phyloP scores from a whole-genome alignment of 2,797 vertebrate genomes.

The Acanthurus leucopareius region DNA sequence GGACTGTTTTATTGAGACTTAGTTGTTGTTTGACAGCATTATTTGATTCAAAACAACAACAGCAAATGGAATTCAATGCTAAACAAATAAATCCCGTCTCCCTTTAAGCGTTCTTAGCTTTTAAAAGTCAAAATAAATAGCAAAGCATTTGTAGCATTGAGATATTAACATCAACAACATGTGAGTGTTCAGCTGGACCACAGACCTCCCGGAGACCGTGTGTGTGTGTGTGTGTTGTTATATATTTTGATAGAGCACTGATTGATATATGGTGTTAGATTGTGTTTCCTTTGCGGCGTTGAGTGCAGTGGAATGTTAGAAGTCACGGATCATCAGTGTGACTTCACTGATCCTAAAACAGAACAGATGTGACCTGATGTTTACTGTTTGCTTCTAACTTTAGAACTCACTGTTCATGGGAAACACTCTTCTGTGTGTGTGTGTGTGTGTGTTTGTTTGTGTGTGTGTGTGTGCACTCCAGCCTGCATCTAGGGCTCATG shows the following conservation, averaged over 20 bases:
- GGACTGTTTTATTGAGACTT: no score
- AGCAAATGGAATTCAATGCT: no score
- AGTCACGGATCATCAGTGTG: constrained; percentile 31
- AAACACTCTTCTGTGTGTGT: constrained; percentile 37
- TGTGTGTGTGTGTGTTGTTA: background rate
- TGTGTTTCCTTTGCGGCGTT: background rate
- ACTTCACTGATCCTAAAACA: constrained; percentile 42
- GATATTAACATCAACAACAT: background rate
- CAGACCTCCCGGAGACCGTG: background rate
- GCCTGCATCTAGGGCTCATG: constrained; percentile 36
- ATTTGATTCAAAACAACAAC: no score
- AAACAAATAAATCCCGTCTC: no score
- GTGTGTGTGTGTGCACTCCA: background rate
- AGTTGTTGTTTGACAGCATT: no score
- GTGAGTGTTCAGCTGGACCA: background rate
- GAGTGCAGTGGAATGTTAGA: constrained; percentile 18
- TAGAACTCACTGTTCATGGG: constrained; percentile 57
- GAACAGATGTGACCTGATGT: constrained; percentile 71
- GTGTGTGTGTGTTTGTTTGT: background rate
- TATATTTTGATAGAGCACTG: no score
- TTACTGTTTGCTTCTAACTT: constrained; percentile 56
- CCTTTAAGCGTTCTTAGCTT: no score
- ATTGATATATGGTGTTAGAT: background rate
- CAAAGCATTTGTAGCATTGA: no score
- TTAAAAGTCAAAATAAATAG: no score